Evolutionary conservation across 2,113 vertebrate species (phyloP), one percentile per base, ranked within the genome.

Genomic region (Dasypus novemcinctus): DNA sequence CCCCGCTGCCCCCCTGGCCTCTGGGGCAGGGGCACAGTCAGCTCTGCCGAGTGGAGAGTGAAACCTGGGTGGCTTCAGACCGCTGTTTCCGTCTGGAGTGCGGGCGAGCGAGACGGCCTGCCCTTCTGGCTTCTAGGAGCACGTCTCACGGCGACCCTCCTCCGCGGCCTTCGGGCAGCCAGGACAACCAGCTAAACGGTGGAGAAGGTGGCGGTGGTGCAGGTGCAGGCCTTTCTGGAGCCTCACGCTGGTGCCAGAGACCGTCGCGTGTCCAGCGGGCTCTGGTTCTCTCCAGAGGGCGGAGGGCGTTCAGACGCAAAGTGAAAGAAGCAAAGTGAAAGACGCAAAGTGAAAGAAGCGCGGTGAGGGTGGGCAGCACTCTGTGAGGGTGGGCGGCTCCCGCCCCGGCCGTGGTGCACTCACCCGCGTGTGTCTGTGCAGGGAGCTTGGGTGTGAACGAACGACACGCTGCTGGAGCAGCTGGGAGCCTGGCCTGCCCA

Each of bases 21-120:
- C 52, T 33, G 43, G 80, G 66, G 61, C 69, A 95, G 82, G 86
- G 82, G 86, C 38, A 21, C 10, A 43, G 21, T 49, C 75, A 79
- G 75, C 87, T 29, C 15, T 8, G 21, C 21, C 78, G 54, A 57
- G 0, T 4, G 49, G 90, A 90, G 94, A 84, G 49, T 87, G 76
- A 87, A 90, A 90, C 36, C 64, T 57, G 43, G 7, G 54, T 97
- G 97, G 97, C 97, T 97, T 97, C 59, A 25, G 75, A 71, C 29
- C 5, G 20, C 78, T 12, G 43, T 74, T 81, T 54, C 54, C 20
- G 12, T 90, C 46, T 93, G 20, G 27, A 91, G 92, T 78, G 17
- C 72, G 72, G 31, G 25, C 36, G 1, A 10, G 49, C 17, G 52
- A 57, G 64, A 83, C 64, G 63, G 49, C 33, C 75, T 52, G 7